Base-by-base conservation (phyloP, 2,888 invertebrate species). In the Odontocolon sp. region DNA sequence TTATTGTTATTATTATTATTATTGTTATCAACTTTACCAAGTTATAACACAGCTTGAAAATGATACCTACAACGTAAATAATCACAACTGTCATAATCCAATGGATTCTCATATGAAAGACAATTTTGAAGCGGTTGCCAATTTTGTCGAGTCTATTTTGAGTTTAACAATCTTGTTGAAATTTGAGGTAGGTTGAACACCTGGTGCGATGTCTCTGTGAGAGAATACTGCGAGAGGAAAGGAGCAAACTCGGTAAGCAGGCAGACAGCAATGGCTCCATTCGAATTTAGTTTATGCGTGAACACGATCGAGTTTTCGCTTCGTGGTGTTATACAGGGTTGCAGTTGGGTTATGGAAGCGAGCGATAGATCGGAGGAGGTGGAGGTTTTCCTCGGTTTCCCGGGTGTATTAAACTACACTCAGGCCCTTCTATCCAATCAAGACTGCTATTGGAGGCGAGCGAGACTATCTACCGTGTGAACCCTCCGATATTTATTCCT, bases 401-500 rank as follows among this genome's bases (percentile, higher is more conserved):
- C 33, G 66, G 57, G 59, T 59, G 78, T 69, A 80, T 81, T 82
- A 72, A 85, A 81, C 82, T 80, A 72, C 66, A 79, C 78, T 82
- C 78, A 77, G 74, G 81, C 81, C 77, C 75, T 79, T 81, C 64
- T 68, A 70, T 75, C 79, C 74, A 78, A 70, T 77, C 61, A 73
- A 74, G 40, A 63, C 50, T 16, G 50, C 38, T 59, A 66, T 59
- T 31, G 26, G 14, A 40, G 50, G 21, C 64, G 33, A 52, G 33
- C n/a, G 56, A 74, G 70, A 80, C 77, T 67, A 69, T 57, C 50
- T 56, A 33, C 57, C 45, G 47, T 38, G 57, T 54, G 73, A 63
- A 81, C 78, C 79, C 77, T 80, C 45, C 76, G 80, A 85, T 85
- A 86, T 86, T 86, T 87, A 87, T 87, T 87, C 86, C 84, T 57